Conservation (phyloP, 2,113 vertebrate genomes). For the Lophotis ruficrista region DNA sequence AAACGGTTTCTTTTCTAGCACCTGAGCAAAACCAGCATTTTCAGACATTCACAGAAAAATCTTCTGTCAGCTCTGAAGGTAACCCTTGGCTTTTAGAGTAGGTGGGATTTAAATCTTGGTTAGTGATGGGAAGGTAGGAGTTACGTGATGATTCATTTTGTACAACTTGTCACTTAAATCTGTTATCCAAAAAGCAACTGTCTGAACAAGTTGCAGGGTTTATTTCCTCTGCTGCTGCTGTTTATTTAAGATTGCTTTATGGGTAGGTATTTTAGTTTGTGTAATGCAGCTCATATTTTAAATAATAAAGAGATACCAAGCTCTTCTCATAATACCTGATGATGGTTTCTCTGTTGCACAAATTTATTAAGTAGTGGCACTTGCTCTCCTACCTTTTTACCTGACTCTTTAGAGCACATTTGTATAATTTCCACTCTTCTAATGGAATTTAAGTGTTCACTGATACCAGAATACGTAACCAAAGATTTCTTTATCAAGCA, state of each 20-base stretch:
- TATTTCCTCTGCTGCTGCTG: neutral
- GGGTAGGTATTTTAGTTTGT: neutral
- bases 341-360: neutral
- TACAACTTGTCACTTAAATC: neutral
- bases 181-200: neutral
- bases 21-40: neutral
- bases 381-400: neutral
- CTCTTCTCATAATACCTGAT: neutral
- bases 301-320: neutral
- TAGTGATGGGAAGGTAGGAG: neutral
- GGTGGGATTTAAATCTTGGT: neutral
- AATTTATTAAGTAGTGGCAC: neutral
- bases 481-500: neutral
- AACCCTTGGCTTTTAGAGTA: neutral
- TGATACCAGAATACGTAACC: neutral
- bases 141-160: accelerated
- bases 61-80: neutral
- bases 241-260: neutral
- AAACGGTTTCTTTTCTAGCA: neutral
- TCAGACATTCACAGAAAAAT: neutral
- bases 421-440: neutral
- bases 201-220: neutral
- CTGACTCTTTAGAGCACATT: neutral
- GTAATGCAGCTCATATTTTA: neutral
- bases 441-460: neutral